Percentiles rank a stretch among this genome's conserved stretches.
Evolutionary conservation across 2,888 invertebrate genomes (phyloP).

Genomic region (Pachycephus smyrnensis): DNA sequence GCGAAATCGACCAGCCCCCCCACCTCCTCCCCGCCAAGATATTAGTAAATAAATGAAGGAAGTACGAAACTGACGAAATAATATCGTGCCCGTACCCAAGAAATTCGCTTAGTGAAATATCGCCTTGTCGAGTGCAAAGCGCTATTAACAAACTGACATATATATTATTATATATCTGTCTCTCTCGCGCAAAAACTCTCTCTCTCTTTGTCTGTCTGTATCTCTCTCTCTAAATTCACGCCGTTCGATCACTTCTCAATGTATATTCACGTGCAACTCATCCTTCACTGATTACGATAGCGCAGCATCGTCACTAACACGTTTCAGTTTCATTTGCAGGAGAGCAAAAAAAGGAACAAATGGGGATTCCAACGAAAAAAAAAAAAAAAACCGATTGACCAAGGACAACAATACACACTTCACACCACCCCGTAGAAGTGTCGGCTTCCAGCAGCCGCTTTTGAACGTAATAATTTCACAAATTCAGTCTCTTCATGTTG

Average conservation of each 20-base stretch:
- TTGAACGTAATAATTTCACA: neutral
- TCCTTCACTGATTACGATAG: neutral
- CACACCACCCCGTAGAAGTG: neutral
- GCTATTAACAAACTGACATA: neutral
- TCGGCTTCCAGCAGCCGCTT: neutral
- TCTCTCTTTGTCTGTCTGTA: neutral
- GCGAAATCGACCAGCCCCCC: neutral
- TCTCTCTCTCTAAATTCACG: neutral
- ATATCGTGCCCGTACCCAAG: neutral
- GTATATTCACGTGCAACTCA: neutral
- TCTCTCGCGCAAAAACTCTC: neutral
- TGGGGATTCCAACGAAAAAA: neutral
- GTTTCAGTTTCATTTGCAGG: neutral
- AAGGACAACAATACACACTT: neutral
- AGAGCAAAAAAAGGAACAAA: neutral
- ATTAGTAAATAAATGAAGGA: neutral
- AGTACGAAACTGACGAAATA: neutral
- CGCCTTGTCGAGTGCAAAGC: neutral
- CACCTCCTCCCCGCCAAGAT: neutral
- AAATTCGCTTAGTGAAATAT: neutral
- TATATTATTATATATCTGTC: neutral
- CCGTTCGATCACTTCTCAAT: neutral
- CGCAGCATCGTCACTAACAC: neutral
- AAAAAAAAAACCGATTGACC: neutral
- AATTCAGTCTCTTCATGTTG: neutral